Percentiles rank a stretch among this genome's conserved stretches.
These are phyloP conservation scores for Reticulitermes speratus DNA, from an alignment of 1,140 invertebrate genomes.

Conservation along the genomic window DNA sequence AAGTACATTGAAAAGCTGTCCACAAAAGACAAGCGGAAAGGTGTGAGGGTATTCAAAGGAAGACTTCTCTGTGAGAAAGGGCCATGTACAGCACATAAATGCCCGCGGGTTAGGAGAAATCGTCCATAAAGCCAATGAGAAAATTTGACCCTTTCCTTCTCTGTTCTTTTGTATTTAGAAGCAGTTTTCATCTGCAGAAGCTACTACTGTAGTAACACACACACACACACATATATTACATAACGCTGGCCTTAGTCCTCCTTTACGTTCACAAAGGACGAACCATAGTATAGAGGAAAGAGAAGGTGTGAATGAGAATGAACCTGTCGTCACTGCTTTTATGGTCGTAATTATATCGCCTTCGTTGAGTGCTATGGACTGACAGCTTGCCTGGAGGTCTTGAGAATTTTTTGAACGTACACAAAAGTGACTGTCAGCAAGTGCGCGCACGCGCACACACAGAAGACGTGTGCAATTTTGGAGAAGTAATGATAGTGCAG, in stretches of 20 bases:
- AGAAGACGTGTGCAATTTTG: neutral
- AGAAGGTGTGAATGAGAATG: neutral
- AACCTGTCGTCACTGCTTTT: neutral
- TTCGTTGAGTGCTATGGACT: neutral
- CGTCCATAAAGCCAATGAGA: neutral
- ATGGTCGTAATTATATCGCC: conserved; percentile 5
- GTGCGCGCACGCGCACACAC: neutral
- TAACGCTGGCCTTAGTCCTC: neutral
- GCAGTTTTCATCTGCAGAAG: neutral
- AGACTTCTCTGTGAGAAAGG: neutral
- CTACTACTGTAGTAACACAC: too few species aligned
- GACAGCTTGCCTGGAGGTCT: neutral
- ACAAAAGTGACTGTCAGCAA: neutral
- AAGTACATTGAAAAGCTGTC: neutral
- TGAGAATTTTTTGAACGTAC: neutral
- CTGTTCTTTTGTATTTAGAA: neutral
- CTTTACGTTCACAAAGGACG: neutral
- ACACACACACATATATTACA: neutral
- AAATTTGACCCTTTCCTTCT: neutral
- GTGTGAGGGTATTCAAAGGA: neutral
- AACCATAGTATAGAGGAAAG: neutral
- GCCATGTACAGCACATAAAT: neutral
- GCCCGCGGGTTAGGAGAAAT: neutral
- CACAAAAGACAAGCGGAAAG: neutral
- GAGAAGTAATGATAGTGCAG: neutral